A percentile compares a stretch with the other conserved stretches of the same genome.
These are phyloP conservation scores for Antrozous pallidus DNA, from an alignment of 2,797 vertebrate species.

Conservation along the genomic window DNA sequence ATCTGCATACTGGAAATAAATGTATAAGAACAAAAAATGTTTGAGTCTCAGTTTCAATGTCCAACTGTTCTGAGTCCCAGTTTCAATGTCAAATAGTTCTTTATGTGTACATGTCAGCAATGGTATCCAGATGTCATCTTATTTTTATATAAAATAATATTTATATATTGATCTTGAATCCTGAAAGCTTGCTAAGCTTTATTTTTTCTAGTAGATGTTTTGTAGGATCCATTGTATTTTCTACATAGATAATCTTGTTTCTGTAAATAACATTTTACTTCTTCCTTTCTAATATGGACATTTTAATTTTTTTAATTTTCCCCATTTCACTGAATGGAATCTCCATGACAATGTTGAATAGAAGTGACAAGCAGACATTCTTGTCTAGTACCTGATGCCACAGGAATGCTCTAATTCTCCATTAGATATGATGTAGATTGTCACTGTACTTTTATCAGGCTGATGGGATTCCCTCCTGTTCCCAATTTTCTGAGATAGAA, in stretches of 20 bases:
- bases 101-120: too few species aligned
- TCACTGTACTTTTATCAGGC: not conserved
- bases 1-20: too few species aligned
- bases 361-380: not conserved
- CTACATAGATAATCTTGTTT: not conserved
- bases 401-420: not conserved
- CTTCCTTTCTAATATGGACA: not conserved
- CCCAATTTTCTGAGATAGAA: not conserved
- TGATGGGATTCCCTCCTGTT: not conserved
- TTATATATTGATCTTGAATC: not conserved
- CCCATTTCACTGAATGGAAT: not conserved
- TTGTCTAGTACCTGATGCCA: not conserved
- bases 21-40: too few species aligned
- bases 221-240: not conserved
- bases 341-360: not conserved
- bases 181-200: not conserved
- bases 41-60: too few species aligned
- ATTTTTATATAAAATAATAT: not conserved
- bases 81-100: too few species aligned
- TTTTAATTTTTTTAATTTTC: not conserved
- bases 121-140: too few species aligned
- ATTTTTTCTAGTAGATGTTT: not conserved
- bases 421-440: not conserved
- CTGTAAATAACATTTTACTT: not conserved
- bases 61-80: too few species aligned